phyloP scores from a whole-genome alignment of 2,888 invertebrate genomes.

The Byasa hedistus region DNA sequence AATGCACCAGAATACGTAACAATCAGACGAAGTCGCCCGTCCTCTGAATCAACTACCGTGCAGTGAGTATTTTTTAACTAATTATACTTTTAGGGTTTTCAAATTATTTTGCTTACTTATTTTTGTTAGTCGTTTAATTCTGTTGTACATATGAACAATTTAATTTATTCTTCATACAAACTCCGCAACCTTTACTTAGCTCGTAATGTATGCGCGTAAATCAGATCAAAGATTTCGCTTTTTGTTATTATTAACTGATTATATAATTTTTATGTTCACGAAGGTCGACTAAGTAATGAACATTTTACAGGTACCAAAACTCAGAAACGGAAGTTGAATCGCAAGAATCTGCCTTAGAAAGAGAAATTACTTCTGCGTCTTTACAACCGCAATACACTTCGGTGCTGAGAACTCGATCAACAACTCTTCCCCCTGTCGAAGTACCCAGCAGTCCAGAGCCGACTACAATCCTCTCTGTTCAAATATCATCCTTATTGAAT shows the following conservation, averaged over 20 bases:
- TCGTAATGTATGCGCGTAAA: neutral
- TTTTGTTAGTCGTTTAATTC: no score
- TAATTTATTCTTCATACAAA: no score
- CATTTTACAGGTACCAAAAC: conserved; percentile 53
- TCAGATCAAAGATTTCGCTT: neutral
- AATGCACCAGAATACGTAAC: conserved; percentile 83
- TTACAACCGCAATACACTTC: conserved; percentile 69
- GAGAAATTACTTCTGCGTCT: conserved; percentile 62
- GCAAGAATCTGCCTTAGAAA: conserved; percentile 63
- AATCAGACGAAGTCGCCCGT: conserved; percentile 81
- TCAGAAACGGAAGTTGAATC: conserved; percentile 55
- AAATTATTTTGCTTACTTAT: no score
- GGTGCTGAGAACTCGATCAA: conserved; percentile 60
- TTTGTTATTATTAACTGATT: no score
- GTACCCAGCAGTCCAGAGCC: conserved; percentile 55
- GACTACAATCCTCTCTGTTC: conserved; percentile 68
- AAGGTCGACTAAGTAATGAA: neutral
- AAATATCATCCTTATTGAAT: conserved; percentile 71
- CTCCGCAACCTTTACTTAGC: no score
- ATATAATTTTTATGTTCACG: neutral
- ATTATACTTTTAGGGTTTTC: neutral
- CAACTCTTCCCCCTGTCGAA: conserved; percentile 49
- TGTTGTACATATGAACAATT: no score
- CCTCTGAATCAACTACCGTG: conserved; percentile 68
- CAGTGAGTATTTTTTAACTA: conserved; percentile 60